Percentiles rank a stretch among this genome's conserved stretches.
These are phyloP conservation scores for Frankliniella intonsa DNA, from an alignment of 2,888 invertebrate genomes.

Conservation along the genomic window DNA sequence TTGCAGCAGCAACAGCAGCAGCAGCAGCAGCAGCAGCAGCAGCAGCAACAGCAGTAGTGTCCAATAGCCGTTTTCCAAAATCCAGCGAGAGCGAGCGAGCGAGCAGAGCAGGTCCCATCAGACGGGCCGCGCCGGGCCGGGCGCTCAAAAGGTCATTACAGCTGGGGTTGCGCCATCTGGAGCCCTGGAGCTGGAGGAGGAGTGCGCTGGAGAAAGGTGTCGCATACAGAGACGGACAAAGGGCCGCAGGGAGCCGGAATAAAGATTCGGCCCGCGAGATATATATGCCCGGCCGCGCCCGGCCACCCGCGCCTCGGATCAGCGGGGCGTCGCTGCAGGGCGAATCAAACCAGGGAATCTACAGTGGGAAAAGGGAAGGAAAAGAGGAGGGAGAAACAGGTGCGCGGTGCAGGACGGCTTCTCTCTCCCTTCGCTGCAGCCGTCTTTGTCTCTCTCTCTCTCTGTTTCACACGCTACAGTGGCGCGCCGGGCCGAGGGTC, in stretches of 20 bases:
- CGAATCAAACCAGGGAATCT: neutral
- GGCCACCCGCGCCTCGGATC: neutral
- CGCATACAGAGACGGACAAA: neutral
- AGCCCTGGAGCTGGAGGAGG: neutral
- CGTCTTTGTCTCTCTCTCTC: neutral
- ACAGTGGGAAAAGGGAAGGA: too few species aligned
- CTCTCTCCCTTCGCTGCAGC: too few species aligned
- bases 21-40: neutral
- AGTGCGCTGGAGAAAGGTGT: neutral
- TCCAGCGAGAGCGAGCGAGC: too few species aligned
- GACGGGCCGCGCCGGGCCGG: neutral
- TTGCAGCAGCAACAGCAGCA: neutral
- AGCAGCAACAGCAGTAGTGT: neutral
- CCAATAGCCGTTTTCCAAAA: neutral
- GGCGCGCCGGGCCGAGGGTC: too few species aligned
- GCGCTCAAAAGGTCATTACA: neutral
- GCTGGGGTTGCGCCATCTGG: neutral
- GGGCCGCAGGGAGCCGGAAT: neutral
- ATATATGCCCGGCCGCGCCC: neutral
- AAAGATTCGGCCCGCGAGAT: slow-evolving; percentile 9
- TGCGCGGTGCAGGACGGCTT: too few species aligned
- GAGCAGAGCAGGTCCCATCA: neutral
- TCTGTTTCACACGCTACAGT: too few species aligned
- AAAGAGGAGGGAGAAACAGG: too few species aligned
- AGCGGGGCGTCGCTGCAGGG: neutral